These are phyloP conservation scores for Stegostoma tigrinum DNA, from an alignment of 2,113 vertebrate genomes.

Conservation along the genomic window DNA sequence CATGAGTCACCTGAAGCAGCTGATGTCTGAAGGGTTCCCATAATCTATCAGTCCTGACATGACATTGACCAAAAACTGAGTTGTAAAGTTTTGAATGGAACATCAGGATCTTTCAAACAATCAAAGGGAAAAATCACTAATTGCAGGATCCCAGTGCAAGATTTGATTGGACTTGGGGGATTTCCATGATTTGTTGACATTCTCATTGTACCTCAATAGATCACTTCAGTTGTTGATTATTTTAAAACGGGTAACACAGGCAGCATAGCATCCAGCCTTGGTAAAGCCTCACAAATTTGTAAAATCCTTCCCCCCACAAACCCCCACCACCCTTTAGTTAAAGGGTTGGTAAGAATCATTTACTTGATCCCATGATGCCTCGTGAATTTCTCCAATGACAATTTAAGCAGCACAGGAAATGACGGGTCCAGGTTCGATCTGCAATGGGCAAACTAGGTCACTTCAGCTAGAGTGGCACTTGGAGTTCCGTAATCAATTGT, in stretches of 20 bases:
- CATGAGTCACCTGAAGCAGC: background rate
- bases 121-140: background rate
- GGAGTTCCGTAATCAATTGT: background rate
- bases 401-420: background rate
- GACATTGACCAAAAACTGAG: background rate
- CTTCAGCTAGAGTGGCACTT: background rate
- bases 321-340: background rate
- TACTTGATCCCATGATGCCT: background rate
- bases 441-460: background rate
- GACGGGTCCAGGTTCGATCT: background rate
- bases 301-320: background rate
- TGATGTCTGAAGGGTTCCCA: background rate
- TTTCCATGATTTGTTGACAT: background rate
- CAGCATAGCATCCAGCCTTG: background rate
- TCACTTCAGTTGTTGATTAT: slow-evolving; percentile 3
- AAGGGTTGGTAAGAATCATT: background rate
- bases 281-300: background rate
- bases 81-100: background rate
- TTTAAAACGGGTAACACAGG: background rate
- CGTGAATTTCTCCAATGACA: background rate
- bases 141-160: background rate
- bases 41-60: background rate
- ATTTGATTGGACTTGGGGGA: background rate
- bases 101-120: background rate
- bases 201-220: background rate